A percentile compares a stretch with the other conserved stretches of the same genome.
These are phyloP conservation scores for Pachycephala philippinensis DNA, from an alignment of 2,113 vertebrate species.

Conservation along the genomic window DNA sequence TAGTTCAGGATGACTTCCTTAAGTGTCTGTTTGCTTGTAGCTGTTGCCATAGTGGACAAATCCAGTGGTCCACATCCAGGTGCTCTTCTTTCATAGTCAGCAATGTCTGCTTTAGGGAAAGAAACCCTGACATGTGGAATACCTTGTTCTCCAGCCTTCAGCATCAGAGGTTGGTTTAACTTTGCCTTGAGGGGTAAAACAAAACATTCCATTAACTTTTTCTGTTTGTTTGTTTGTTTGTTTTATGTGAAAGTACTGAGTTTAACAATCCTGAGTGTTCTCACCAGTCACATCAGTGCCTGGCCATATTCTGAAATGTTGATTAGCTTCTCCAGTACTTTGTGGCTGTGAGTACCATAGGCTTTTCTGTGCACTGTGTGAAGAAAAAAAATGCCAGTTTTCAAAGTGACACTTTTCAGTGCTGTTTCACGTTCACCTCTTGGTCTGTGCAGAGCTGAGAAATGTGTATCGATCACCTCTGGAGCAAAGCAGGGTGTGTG, in stretches of 20 bases:
- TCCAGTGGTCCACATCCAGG: not conserved
- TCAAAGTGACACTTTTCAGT: not conserved
- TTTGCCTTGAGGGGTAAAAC: not conserved
- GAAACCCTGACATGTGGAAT: not conserved
- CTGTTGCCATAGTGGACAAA: not conserved
- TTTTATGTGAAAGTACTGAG: not conserved
- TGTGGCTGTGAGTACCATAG: not conserved
- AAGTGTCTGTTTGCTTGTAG: not conserved
- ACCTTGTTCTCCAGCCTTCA: not conserved
- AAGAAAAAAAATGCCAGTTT: not conserved
- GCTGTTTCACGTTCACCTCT: not conserved
- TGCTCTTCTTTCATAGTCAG: not conserved
- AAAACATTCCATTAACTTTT: not conserved
- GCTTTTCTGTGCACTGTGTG: not conserved
- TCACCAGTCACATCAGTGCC: not conserved
- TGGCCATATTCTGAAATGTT: not conserved
- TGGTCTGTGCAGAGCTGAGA: not conserved
- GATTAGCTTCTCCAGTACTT: too few species aligned
- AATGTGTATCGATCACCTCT: accelerated
- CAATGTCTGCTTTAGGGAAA: not conserved
- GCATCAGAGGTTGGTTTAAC: not conserved
- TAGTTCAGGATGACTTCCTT: not conserved
- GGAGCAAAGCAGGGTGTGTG: not conserved
- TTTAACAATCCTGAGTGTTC: not conserved
- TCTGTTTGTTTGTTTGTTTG: not conserved